phyloP scores from a whole-genome alignment of 2,797 vertebrate species.

The Oreochromis grahami region DNA sequence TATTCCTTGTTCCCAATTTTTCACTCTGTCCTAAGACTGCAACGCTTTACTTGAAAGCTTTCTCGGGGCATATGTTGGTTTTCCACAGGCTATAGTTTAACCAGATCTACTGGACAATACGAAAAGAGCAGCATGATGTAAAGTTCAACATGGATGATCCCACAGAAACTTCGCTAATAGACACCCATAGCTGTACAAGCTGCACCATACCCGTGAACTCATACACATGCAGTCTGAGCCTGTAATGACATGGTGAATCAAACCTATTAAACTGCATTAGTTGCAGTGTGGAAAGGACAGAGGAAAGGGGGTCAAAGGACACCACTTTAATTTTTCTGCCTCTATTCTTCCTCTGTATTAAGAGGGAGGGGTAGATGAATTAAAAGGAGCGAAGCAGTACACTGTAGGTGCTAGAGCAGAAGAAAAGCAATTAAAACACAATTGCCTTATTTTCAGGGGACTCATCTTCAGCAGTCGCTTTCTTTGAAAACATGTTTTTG shows the following conservation, averaged over 20 bases:
- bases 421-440: slow-evolving; percentile 58
- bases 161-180: slow-evolving; percentile 33
- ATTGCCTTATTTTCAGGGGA: slow-evolving; percentile 46
- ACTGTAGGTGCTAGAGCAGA: slow-evolving; percentile 3
- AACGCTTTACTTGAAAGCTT: slow-evolving; percentile 17
- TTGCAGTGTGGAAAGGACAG: slow-evolving; percentile 30
- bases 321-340: slow-evolving; percentile 3
- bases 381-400: slow-evolving; percentile 4
- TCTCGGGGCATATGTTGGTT: slow-evolving; percentile 39
- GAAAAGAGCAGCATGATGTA: slow-evolving; percentile 14
- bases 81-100: slow-evolving; percentile 30
- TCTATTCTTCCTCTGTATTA: slow-evolving; percentile 2
- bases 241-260: slow-evolving; percentile 37
- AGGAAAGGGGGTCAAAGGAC: slow-evolving; percentile 42
- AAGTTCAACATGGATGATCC: slow-evolving; percentile 31
- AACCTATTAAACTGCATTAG: slow-evolving; percentile 44
- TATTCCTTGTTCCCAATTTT: not conserved
- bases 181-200: slow-evolving; percentile 19
- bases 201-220: not conserved
- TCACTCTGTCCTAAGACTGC: slow-evolving; percentile 5
- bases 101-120: slow-evolving; percentile 24
- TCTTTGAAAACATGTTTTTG: slow-evolving; percentile 42
- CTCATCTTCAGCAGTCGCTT: slow-evolving; percentile 19
- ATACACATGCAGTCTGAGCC: slow-evolving; percentile 15
- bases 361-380: slow-evolving; percentile 1